Base-by-base conservation (phyloP, 2,113 vertebrate genomes). In the Macrotis lagotis region DNA sequence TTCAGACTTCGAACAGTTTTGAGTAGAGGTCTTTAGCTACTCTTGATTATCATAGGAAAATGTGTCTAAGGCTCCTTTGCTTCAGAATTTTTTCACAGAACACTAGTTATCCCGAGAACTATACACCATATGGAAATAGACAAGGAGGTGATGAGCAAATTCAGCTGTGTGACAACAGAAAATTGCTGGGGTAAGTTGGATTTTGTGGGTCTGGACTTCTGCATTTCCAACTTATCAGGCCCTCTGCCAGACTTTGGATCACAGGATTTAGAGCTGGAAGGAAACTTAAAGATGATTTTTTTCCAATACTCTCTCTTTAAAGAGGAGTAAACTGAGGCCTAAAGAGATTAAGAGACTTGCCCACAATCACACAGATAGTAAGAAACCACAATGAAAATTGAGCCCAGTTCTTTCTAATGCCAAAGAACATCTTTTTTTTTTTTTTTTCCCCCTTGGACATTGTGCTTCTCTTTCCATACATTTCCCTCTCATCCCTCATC, bases 51-150 rank as follows among this genome's bases (percentile, higher is more conserved):
- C 19, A 8, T 44, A 44, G n/a, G 37, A 14, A n/a, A 83, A 83
- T 24, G n/a, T n/a, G 66, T 14, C n/a, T 44, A 83, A 74, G 59
- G n/a, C 12, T 74, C 37, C 66, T 90, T 52, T 47, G 22, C 49
- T 88, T 93, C 93, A 74, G 6, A 52, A 53, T 89, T 25, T 22
- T 49, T 14, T 55, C 92, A 28, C 7, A 94, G 28, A 89, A 92
- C 91, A 88, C 12, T 92, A 91, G 3, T 51, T 92, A 89, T 83
- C 48, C 50, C 94, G 66, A 8, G 83, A 89, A 55, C 90, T 90
- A 22, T 19, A 94, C 52, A n/a, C 37, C 44, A 24, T 48, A 74
- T 92, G 48, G 55, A 88, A 50, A 91, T 51, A 93, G 91, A 93
- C 22, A 91, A 5, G 37, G 59, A 55, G 48, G 92, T 28, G 90